phyloP scores from a whole-genome alignment of 2,888 invertebrate genomes.

The Erynnis tages region DNA sequence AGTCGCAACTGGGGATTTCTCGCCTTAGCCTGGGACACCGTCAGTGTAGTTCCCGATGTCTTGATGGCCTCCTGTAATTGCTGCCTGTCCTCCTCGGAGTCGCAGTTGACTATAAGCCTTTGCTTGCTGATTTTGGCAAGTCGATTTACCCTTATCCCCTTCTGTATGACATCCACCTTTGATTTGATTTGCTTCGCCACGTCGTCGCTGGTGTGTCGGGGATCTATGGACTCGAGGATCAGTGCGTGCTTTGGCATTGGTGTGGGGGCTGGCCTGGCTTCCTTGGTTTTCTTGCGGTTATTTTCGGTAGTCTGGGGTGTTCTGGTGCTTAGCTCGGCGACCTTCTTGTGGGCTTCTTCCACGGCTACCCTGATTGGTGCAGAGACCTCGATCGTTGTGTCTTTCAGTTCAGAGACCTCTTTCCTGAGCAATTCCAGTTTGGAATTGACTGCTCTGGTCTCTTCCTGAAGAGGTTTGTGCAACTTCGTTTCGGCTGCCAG shows the following conservation, averaged over 20 bases:
- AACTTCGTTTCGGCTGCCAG: not conserved
- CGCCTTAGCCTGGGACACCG: not conserved
- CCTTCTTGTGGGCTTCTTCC: not conserved
- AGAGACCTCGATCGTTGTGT: not conserved
- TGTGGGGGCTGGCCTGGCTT: not conserved
- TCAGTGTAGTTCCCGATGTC: not conserved
- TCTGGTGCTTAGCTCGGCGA: not conserved
- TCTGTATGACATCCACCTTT: not conserved
- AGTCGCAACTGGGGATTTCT: not conserved
- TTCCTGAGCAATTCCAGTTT: not conserved
- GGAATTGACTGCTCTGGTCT: not conserved
- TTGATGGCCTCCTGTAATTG: not conserved
- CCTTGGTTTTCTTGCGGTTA: not conserved
- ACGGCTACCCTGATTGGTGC: not conserved
- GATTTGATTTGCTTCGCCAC: not conserved
- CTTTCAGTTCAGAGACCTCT: not conserved
- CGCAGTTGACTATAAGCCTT: constrained; percentile 7
- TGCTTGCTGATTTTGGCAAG: constrained; percentile 2
- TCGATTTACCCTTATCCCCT: not conserved
- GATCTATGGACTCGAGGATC: not conserved
- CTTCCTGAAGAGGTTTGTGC: not conserved
- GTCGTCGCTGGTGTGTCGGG: not conserved
- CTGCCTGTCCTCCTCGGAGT: constrained; percentile 1
- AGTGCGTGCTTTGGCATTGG: not conserved
- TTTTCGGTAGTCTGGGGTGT: not conserved